These are phyloP conservation scores for Magallana angulata DNA, from an alignment of 1,140 invertebrate genomes.

Conservation along the genomic window DNA sequence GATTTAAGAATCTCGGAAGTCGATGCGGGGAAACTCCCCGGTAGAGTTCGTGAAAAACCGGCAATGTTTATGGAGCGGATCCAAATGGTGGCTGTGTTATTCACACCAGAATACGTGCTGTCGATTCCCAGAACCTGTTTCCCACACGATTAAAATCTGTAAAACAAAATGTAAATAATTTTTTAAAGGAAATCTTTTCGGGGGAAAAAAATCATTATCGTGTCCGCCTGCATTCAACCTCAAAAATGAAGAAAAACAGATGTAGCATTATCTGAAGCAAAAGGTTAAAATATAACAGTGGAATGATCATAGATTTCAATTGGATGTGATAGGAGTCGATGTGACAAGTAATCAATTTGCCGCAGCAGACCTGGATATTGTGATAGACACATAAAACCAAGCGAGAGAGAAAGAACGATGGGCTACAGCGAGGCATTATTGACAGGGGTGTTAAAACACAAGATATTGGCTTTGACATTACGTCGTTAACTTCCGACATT, in stretches of 20 bases:
- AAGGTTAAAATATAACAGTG: constrained; percentile 23
- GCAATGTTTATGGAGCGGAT: constrained; percentile 17
- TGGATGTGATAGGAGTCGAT: constrained; percentile 34
- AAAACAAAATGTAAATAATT: constrained; percentile 30
- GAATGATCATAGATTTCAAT: constrained; percentile 33
- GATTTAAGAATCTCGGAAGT: constrained; percentile 31
- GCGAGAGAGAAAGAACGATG: constrained; percentile 47
- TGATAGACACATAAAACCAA: constrained; percentile 50
- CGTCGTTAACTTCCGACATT: constrained; percentile 59
- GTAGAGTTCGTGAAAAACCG: constrained; percentile 37
- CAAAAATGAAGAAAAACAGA: constrained; percentile 33
- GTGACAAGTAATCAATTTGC: constrained; percentile 52
- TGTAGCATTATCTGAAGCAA: constrained; percentile 38
- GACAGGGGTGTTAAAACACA: constrained; percentile 59
- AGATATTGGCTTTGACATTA: constrained; percentile 59
- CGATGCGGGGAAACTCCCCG: constrained; percentile 12
- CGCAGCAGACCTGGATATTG: constrained; percentile 48
- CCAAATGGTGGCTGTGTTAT: background rate
- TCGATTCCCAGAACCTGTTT: constrained; percentile 13
- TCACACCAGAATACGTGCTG: background rate
- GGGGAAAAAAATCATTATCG: background rate
- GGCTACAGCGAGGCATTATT: constrained; percentile 42
- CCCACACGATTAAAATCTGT: constrained; percentile 28
- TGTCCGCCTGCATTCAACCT: constrained; percentile 38
- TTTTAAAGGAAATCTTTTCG: background rate